Evolutionary conservation across 2,888 invertebrate species (phyloP).

Genomic region (Mamestra brassicae): DNA sequence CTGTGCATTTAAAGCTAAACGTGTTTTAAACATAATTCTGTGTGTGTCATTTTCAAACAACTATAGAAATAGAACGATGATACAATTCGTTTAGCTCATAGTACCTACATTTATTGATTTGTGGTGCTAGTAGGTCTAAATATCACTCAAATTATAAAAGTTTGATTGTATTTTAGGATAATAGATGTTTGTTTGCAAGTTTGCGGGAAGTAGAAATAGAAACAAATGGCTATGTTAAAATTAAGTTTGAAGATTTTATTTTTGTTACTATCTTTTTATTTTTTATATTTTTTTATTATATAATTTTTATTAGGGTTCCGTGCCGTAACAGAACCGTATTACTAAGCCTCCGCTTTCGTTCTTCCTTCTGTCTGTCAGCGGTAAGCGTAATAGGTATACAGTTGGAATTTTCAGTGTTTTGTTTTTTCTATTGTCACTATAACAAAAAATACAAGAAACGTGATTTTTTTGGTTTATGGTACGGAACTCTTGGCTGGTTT

Average conservation of each 20-base stretch:
- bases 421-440: too few relatives aligned
- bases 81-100: too few relatives aligned
- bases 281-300: slow-evolving; percentile 10
- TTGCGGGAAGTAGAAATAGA: not conserved
- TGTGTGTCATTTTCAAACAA: too few relatives aligned
- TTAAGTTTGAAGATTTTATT: slow-evolving; percentile 44
- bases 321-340: not conserved
- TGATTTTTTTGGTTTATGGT: too few relatives aligned
- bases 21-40: not conserved
- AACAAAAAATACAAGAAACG: too few relatives aligned
- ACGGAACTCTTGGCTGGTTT: too few relatives aligned
- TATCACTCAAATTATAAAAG: not conserved
- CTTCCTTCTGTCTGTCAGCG: not conserved
- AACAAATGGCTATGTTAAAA: slow-evolving; percentile 22
- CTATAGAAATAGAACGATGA: too few relatives aligned
- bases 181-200: not conserved
- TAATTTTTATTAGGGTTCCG: slow-evolving; percentile 7
- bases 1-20: not conserved
- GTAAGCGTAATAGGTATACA: too few relatives aligned
- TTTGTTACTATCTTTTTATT: slow-evolving; percentile 32
- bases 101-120: too few relatives aligned
- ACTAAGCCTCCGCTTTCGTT: not conserved
- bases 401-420: too few relatives aligned
- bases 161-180: not conserved
- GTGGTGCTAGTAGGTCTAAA: too few relatives aligned